phyloP scores from a whole-genome alignment of 1,140 invertebrate genomes.

The Nylanderia fulva region DNA sequence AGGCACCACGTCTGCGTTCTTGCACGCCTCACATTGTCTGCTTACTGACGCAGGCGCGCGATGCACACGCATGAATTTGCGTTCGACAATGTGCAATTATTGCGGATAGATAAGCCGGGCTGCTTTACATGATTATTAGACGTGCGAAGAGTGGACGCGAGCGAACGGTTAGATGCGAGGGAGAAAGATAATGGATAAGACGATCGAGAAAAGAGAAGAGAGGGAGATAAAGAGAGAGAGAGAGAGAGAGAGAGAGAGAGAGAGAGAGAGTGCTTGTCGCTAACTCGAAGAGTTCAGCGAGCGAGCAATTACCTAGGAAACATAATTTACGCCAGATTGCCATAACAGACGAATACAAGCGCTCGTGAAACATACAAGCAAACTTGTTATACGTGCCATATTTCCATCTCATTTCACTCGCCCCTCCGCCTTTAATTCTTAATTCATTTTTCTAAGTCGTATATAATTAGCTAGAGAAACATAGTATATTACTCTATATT shows the following conservation, averaged over 20 bases:
- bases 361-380: conserved; percentile 43
- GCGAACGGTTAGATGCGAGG: background rate
- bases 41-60: conserved; percentile 69
- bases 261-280: background rate
- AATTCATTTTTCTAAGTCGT: conserved; percentile 54
- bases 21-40: conserved; percentile 65
- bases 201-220: background rate
- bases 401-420: conserved; percentile 56
- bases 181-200: conserved; percentile 10
- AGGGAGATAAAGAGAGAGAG: background rate
- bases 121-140: conserved; percentile 79
- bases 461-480: conserved; percentile 51
- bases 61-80: conserved; percentile 77
- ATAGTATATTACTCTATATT: conserved; percentile 43
- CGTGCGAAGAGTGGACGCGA: conserved; percentile 53
- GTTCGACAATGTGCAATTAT: conserved; percentile 80
- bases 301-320: conserved; percentile 80
- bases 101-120: conserved; percentile 70
- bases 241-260: background rate
- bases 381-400: conserved; percentile 72
- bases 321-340: conserved; percentile 77
- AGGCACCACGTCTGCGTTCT: conserved; percentile 74
- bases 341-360: conserved; percentile 63
- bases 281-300: conserved; percentile 71
- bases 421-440: conserved; percentile 46